phyloP scores from a whole-genome alignment of 1,140 invertebrate species.

The Chymomyza costata region DNA sequence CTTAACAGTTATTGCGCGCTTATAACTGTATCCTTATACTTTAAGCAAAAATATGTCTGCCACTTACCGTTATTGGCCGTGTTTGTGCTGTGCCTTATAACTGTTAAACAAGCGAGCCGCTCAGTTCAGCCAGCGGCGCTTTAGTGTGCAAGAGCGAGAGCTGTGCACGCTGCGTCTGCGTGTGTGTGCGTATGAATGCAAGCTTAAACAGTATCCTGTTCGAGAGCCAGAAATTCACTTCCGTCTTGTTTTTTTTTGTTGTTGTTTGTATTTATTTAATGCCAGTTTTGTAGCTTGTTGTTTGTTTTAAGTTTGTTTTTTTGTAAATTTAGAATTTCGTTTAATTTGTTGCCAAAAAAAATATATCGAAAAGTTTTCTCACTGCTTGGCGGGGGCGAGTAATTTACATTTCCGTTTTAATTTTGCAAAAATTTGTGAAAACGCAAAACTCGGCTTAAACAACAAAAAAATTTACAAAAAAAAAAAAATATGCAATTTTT shows the following conservation, averaged over 20 bases:
- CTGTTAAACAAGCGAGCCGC: no score
- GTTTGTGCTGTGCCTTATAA: no score
- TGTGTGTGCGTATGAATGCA: constrained; percentile 21
- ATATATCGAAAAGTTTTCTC: constrained; percentile 29
- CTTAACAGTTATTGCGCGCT: no score
- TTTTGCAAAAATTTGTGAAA: no score
- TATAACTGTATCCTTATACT: no score
- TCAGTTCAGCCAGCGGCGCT: constrained; percentile 12
- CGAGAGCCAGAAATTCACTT: constrained; percentile 53
- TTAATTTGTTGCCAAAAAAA: constrained; percentile 16
- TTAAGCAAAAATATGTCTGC: no score
- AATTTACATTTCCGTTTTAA: constrained; percentile 69
- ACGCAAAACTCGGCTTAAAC: not conserved
- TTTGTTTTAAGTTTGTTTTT: constrained; percentile 26
- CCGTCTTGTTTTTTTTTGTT: constrained; percentile 47
- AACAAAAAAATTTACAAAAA: constrained; percentile 22
- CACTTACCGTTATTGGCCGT: no score
- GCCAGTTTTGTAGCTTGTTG: constrained; percentile 32
- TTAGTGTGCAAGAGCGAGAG: constrained; percentile 3
- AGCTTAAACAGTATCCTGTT: constrained; percentile 64
- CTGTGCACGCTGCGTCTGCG: constrained; percentile 4
- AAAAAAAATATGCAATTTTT: constrained; percentile 14
- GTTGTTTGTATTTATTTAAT: constrained; percentile 17
- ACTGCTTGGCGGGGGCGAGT: constrained; percentile 60
- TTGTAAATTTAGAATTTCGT: constrained; percentile 15